Conservation (phyloP, 2,888 invertebrate genomes). For the Nasonia oneida region DNA sequence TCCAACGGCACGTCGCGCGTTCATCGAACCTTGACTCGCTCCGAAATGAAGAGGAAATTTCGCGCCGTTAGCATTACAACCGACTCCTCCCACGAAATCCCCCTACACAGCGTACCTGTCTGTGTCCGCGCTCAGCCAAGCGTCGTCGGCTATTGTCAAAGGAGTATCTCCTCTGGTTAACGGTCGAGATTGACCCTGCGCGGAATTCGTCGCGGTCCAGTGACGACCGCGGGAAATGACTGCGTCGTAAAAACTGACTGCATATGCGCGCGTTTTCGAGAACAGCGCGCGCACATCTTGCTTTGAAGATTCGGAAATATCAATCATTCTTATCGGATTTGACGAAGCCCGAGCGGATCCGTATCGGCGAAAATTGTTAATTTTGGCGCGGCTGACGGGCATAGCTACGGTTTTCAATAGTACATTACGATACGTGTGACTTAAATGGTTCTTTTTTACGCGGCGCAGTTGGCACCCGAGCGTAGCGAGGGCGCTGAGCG, state of each 20-base stretch:
- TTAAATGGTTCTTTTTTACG: too few relatives aligned
- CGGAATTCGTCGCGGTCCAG: not conserved
- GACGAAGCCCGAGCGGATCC: not conserved
- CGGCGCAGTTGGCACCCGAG: too few relatives aligned
- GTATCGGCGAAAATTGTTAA: not conserved
- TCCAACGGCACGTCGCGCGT: not conserved
- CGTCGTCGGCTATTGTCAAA: constrained; percentile 26
- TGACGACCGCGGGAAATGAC: too few relatives aligned
- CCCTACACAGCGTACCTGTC: too few relatives aligned
- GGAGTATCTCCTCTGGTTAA: constrained; percentile 9
- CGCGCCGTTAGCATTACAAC: not conserved
- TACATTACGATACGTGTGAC: too few relatives aligned
- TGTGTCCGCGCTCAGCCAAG: not conserved
- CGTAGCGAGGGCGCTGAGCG: too few relatives aligned
- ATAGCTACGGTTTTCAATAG: too few relatives aligned
- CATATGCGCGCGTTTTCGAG: not conserved
- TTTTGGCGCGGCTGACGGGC: not conserved
- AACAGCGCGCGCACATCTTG: not conserved
- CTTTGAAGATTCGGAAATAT: constrained; percentile 20
- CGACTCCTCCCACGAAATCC: not conserved
- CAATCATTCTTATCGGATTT: constrained; percentile 45
- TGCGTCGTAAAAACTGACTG: too few relatives aligned
- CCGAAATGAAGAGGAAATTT: not conserved
- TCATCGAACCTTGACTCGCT: not conserved
- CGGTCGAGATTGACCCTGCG: constrained; percentile 11